A percentile compares a stretch with the other conserved stretches of the same genome.
phyloP scores from a whole-genome alignment of 2,888 invertebrate species.

The Sthenelais limicola region DNA sequence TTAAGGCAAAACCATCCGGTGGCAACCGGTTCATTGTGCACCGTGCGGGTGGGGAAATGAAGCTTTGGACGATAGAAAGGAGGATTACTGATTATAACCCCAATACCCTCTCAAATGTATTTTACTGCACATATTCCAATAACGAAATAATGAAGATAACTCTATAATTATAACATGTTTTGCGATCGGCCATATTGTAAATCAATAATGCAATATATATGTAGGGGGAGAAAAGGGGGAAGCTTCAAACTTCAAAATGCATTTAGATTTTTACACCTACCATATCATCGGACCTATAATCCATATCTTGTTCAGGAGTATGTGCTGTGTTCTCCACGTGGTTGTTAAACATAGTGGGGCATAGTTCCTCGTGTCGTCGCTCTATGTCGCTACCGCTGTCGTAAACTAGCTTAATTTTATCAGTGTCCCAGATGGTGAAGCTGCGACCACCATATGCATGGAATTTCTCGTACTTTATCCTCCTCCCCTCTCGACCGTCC shows the following conservation, averaged over 20 bases:
- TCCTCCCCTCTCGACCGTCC: constrained; percentile 41
- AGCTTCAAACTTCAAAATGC: neutral
- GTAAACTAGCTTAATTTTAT: constrained; percentile 26
- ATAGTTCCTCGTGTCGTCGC: constrained; percentile 17
- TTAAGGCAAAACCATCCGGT: no score
- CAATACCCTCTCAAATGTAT: no score
- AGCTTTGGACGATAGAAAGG: no score
- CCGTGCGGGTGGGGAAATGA: no score
- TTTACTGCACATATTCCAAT: no score
- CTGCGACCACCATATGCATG: constrained; percentile 36
- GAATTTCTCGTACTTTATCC: constrained; percentile 26
- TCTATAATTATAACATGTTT: no score
- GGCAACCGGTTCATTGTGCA: no score
- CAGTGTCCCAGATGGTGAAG: constrained; percentile 28
- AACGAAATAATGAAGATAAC: no score
- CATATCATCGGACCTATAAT: constrained; percentile 49
- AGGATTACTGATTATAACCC: no score
- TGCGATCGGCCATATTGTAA: no score
- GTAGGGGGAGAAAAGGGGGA: neutral
- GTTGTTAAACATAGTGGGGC: constrained; percentile 48
- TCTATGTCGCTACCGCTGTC: constrained; percentile 38
- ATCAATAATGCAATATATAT: no score
- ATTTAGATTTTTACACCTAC: constrained; percentile 19
- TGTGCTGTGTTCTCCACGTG: constrained; percentile 4
- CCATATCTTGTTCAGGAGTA: constrained; percentile 31